phyloP scores from a whole-genome alignment of 2,113 vertebrate species.

The Vulpes ferrilata region DNA sequence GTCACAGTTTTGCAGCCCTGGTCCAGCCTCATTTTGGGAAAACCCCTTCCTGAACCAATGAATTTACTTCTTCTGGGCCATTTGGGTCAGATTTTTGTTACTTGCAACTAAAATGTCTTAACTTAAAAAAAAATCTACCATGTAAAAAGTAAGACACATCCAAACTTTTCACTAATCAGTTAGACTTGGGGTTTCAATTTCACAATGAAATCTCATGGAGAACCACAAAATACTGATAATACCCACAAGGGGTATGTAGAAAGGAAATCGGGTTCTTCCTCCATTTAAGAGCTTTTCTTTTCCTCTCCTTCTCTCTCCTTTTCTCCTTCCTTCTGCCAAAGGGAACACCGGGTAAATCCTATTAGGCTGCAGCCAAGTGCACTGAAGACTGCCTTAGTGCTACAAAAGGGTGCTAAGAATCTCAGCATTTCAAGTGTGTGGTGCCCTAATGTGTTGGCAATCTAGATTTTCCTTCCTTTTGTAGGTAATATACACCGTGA shows the following conservation, averaged over 20 bases:
- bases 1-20: background rate
- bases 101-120: conserved; percentile 25
- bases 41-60: background rate
- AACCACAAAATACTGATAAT: conserved; percentile 27
- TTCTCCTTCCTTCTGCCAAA: background rate
- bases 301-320: no score
- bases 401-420: background rate
- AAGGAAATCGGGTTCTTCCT: background rate
- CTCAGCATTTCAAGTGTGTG: background rate
- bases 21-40: background rate
- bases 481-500: background rate
- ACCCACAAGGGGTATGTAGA: background rate
- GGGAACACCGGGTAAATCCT: background rate
- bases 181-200: conserved; percentile 56
- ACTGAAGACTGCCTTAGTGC: background rate
- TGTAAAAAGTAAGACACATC: background rate
- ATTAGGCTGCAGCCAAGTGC: background rate
- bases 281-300: background rate
- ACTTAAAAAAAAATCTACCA: background rate
- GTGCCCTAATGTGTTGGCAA: background rate
- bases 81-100: conserved; percentile 25
- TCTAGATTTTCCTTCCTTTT: conserved; percentile 29
- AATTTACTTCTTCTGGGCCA: background rate
- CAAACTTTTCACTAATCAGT: conserved; percentile 2
- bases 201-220: background rate